Evolutionary conservation across 2,113 vertebrate species (phyloP), one percentile per base, ranked within the genome.

Genomic region (Megalops atlanticus): DNA sequence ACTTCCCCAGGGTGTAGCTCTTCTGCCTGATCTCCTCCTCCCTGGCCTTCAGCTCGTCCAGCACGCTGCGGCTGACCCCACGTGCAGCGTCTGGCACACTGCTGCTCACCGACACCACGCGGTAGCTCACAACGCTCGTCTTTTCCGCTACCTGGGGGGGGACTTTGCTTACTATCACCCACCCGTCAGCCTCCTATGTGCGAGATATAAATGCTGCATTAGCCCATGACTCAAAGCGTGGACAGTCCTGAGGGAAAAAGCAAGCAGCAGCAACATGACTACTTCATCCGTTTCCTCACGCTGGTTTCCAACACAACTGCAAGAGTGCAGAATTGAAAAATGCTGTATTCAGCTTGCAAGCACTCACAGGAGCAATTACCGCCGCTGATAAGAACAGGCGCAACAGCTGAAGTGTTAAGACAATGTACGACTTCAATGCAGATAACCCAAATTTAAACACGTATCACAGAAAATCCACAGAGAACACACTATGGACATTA

Each of bases 181-280:
- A 96, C 89, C 95, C 95, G 90, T 95, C 95, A 95, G 94, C 91
- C 91, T 94, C 95, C 96, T 96, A 96, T 92, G 95, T 93, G 91
- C 91, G 89, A 94, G 90, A 96, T 95, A 96, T 82, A 93, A 94
- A 96, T 94, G 89, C 92, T 93, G 94, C 86, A 93, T 96, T 95
- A 96, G 94, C 90, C 49, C 82, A 39, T 81, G 38, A 24, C 14
- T 31, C 35, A 40, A 70, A 70, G 45, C 18, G 6, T 72, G 24
- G 33, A 49, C 45, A 14, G 8, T 38, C n/a, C 10, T 11, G 12
- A 72, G 73, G 52, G 6, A 71, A 79, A 27, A 36, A 47, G 39
- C 54, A 36, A 70, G 43, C 31, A 79, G 71, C 39, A 45, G 3
- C 52, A 58, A 2, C 16, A 58, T 3, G 5, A 24, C n/a, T n/a